These are phyloP conservation scores for Autographa gamma DNA, from an alignment of 2,888 invertebrate genomes.

Conservation along the genomic window DNA sequence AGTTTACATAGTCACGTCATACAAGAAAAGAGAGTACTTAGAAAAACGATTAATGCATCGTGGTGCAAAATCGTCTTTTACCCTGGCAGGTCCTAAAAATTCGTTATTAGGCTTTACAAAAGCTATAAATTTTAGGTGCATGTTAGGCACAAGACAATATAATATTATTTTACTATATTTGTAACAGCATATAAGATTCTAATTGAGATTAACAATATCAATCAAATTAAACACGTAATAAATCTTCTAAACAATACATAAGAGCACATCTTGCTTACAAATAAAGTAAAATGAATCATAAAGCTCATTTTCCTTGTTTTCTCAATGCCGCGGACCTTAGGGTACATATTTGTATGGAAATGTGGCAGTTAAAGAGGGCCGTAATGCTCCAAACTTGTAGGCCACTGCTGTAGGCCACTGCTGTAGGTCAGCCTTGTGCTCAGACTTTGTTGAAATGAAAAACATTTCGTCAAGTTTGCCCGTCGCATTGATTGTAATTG, in stretches of 20 bases:
- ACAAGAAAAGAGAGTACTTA: too few relatives aligned
- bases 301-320: constrained; percentile 42
- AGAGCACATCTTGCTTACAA: constrained; percentile 20
- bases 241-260: neutral
- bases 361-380: constrained; percentile 46
- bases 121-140: too few relatives aligned
- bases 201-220: neutral
- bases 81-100: too few relatives aligned
- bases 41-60: too few relatives aligned
- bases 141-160: too few relatives aligned
- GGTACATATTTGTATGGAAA: constrained; percentile 54
- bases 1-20: neutral
- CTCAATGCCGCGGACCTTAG: constrained; percentile 40
- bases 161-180: too few relatives aligned
- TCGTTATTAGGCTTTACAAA: too few relatives aligned
- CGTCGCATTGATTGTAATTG: constrained; percentile 23
- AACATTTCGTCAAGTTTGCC: constrained; percentile 35
- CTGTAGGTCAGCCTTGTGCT: constrained; percentile 32
- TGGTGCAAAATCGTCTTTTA: too few relatives aligned
- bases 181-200: neutral
- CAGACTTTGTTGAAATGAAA: constrained; percentile 38
- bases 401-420: too few relatives aligned
- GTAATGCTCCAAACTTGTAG: constrained; percentile 43
- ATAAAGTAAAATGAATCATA: constrained; percentile 45
- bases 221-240: constrained; percentile 9